Percentiles rank a stretch among this genome's conserved stretches.
Conservation (phyloP, 2,888 invertebrate genomes). For the Hermaeophaga mercurialis region DNA sequence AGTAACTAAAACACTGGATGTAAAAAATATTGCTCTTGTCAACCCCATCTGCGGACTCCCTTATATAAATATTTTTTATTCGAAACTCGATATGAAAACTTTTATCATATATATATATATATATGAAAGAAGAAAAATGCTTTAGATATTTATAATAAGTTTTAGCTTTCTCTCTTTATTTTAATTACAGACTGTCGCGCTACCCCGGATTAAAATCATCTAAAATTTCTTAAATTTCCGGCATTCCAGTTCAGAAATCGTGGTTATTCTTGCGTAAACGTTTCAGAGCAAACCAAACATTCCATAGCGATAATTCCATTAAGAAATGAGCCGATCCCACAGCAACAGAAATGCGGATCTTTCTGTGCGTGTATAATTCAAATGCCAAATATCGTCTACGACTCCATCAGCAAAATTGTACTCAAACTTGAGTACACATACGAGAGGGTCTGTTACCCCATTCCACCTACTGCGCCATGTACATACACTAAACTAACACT, state of each 20-base stretch:
- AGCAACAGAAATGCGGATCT: constrained; percentile 14
- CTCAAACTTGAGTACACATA: constrained; percentile 42
- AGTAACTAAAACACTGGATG: too few species aligned
- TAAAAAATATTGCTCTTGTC: too few species aligned
- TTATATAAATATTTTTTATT: too few species aligned
- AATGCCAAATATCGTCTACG: constrained; percentile 53
- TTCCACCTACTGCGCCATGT: constrained; percentile 4
- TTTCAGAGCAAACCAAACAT: constrained; percentile 47
- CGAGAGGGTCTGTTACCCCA: constrained; percentile 20
- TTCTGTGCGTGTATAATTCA: constrained; percentile 52
- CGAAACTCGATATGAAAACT: too few species aligned
- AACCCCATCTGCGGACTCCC: too few species aligned
- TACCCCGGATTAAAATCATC: too few species aligned
- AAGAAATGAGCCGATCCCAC: constrained; percentile 56
- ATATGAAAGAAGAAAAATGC: too few species aligned
- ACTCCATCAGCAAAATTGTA: constrained; percentile 41
- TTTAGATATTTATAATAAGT: too few species aligned
- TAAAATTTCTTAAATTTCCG: neutral
- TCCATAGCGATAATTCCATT: constrained; percentile 56
- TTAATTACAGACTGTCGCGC: too few species aligned
- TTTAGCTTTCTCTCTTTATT: too few species aligned
- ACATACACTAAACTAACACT: constrained; percentile 48
- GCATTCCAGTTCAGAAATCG: neutral
- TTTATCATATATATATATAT: too few species aligned
- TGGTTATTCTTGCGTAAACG: constrained; percentile 38